Base-by-base conservation (phyloP, 1,140 invertebrate species). In the Mamestra configurata region DNA sequence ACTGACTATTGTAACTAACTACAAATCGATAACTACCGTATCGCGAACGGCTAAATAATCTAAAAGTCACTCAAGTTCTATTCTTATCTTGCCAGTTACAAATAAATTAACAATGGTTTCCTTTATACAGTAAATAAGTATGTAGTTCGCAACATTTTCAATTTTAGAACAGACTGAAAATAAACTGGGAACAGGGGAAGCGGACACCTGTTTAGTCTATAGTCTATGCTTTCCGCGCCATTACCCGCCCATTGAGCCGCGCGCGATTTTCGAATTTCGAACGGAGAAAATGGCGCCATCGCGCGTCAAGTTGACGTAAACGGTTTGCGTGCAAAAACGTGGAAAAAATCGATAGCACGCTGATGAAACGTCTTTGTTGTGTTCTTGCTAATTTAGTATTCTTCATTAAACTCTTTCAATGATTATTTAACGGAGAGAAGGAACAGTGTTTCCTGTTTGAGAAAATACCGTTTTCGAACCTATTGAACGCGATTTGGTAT, bases 211-310 rank as follows among this genome's bases (percentile, higher is more conserved):
- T 89, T 89, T 91, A 88, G 86, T 89, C 90, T 92, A 89, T 91
- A 88, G 86, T 89, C 90, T 92, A 89, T 89, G 86, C 83, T 89
- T 93, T 90, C 90, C 90, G 80, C 84, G 86, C 85, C 92, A 92
- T 92, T 89, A 88, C 79, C 76, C 84, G 84, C 84, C 83, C 86
- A 86, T 82, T 90, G 81, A 91, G 79, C 77, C 82, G 87, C 79
- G 81, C 85, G 84, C 83, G 84, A 89, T 88, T 87, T 92, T 92
- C 84, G 82, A 87, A 90, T 85, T 90, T 85, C 85, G 90, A 91
- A 92, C 86, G 78, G 81, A 81, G 79, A 84, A 89, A 88, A 90
- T 87, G 87, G 84, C 87, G 85, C 51, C 79, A 75, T 79, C 78
- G 77, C 73, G 72, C 83, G 86, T 87, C 87, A 89, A 86, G 77